These are phyloP conservation scores for Heloderma charlesbogerti DNA, from an alignment of 2,113 vertebrate species.

Conservation along the genomic window DNA sequence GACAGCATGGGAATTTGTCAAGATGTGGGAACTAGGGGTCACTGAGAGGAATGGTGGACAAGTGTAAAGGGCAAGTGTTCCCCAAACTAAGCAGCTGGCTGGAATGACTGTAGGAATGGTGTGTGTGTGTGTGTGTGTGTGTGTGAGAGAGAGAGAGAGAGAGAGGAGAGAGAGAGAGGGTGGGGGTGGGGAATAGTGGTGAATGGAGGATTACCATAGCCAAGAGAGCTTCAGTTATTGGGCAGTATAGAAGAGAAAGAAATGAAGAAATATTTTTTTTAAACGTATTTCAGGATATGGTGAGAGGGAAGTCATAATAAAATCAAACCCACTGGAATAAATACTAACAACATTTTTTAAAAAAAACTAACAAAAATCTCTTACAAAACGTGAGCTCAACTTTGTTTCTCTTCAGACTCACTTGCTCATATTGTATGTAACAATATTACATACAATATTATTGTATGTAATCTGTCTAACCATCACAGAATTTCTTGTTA, in stretches of 20 bases:
- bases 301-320: background rate
- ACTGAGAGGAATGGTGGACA: background rate
- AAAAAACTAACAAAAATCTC: background rate
- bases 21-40: background rate
- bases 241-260: no score
- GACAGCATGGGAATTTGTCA: background rate
- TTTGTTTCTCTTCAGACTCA: background rate
- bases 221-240: background rate
- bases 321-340: background rate
- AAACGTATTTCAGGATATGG: background rate
- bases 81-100: no score
- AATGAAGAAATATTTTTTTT: no score
- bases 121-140: no score
- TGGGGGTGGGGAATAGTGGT: background rate
- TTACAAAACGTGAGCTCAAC: background rate
- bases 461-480: background rate
- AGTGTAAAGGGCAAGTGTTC: background rate
- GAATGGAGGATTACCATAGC: background rate
- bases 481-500: background rate
- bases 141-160: background rate
- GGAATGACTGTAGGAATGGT: background rate
- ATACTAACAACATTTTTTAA: background rate
- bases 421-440: background rate
- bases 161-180: background rate
- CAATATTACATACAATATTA: no score